A percentile compares a stretch with the other conserved stretches of the same genome.
phyloP scores from a whole-genome alignment of 1,140 invertebrate genomes.

The Rhopalosiphum maidis region DNA sequence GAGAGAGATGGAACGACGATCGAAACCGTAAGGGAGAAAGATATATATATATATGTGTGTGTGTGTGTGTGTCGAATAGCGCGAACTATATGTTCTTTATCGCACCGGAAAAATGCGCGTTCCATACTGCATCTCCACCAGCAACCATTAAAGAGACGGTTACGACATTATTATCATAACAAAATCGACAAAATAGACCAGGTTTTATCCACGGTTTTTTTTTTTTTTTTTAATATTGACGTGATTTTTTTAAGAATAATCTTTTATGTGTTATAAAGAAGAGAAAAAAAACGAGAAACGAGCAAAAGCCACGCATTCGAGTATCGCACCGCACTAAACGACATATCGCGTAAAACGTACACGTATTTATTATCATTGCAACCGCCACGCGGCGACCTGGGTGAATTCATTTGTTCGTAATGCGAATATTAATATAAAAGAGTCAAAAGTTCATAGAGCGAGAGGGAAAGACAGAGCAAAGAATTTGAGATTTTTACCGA shows the following conservation, averaged over 20 bases:
- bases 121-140: background rate
- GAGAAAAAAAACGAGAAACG: background rate
- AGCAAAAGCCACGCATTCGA: background rate
- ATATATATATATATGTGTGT: background rate
- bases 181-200: slow-evolving; percentile 55
- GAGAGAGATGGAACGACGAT: background rate
- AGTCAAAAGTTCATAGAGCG: background rate
- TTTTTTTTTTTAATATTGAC: background rate
- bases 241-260: slow-evolving; percentile 21
- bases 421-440: slow-evolving; percentile 45
- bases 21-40: background rate
- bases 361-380: slow-evolving; percentile 16
- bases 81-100: slow-evolving; percentile 48
- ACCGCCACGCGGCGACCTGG: background rate
- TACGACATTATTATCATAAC: slow-evolving; percentile 55
- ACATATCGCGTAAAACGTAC: slow-evolving; percentile 42
- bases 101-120: slow-evolving; percentile 32
- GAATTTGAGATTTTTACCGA: slow-evolving; percentile 43
- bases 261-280: background rate
- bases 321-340: background rate
- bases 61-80: background rate
- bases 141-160: slow-evolving; percentile 51
- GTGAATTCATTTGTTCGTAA: slow-evolving; percentile 24
- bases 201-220: background rate
- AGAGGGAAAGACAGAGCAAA: background rate